Conservation (phyloP, 2,113 vertebrate species). For the Formicarius rufipectus region DNA sequence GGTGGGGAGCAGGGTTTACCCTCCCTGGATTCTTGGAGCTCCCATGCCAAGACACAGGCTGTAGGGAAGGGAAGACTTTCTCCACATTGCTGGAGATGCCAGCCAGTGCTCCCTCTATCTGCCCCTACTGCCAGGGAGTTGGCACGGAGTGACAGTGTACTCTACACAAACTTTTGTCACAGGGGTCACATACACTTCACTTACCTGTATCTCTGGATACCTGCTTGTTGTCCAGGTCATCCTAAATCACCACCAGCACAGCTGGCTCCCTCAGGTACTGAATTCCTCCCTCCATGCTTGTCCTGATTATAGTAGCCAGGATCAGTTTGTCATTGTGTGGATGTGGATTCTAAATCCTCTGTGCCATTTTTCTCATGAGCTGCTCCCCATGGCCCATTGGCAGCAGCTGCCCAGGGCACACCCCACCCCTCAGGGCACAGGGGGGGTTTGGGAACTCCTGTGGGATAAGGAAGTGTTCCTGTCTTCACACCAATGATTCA, state of each 20-base stretch:
- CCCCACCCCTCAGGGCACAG: too few species aligned
- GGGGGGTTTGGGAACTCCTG: too few species aligned
- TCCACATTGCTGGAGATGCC: not conserved
- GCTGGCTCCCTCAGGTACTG: not conserved
- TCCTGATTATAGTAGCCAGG: too few species aligned
- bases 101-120: not conserved
- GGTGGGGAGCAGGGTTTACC: rapidly evolving
- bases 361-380: too few species aligned
- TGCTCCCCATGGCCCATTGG: too few species aligned
- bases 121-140: rapidly evolving
- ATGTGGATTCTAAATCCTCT: too few species aligned
- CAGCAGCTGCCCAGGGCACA: too few species aligned
- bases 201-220: not conserved
- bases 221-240: not conserved
- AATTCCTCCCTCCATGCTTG: too few species aligned
- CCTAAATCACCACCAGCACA: rapidly evolving
- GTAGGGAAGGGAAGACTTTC: not conserved
- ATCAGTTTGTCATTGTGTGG: too few species aligned
- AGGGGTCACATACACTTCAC: rapidly evolving
- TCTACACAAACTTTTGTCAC: not conserved
- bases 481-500: too few species aligned
- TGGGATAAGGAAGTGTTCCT: too few species aligned
- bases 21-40: not conserved
- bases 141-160: not conserved
- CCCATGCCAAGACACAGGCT: too few species aligned